Evolutionary conservation across 2,113 vertebrate species (phyloP), one percentile per base, ranked within the genome.

Genomic region (Formicarius rufipectus): DNA sequence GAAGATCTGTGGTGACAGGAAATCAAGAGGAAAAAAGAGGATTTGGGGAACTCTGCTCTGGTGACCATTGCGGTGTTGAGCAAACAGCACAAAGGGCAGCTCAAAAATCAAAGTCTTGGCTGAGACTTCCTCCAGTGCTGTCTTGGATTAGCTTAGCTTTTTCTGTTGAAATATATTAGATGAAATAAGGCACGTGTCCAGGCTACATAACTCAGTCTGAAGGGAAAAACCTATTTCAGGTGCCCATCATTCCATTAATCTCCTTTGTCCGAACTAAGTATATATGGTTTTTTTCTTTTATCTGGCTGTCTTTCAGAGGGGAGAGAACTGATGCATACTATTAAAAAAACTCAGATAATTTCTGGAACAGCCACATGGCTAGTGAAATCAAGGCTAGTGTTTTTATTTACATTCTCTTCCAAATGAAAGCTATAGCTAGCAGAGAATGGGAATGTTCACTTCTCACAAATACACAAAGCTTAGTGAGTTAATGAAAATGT

Each of bases 401-500:
- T 95, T 94, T 89, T 76, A 44, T 88, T 80, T 85, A 66, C 5
- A 0, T 71, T 81, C 16, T 52, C 53, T 94, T 91, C 68, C 27
- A 84, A 74, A 76, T 59, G 21, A 69, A 69, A 68, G 25, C 47
- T 95, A 52, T 75, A 76, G 33, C 47, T 72, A 40, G 50, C 27
- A 68, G 35, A 24, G 35, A 81, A 37, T 73, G 16, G 33, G 49
- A 49, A 85, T 58, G 67, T 87, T 84, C 66, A 33, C 49, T 91
- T 74, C 35, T 83, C 64, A 53, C 84, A n/a, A 49, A 25, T 25
- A 87, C 73, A 87, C 93, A 95, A 94, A 89, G 72, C 87, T 93
- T 92, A 50, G 74, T 10, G 55, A 83, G 88, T 93, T 97, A 97
- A 97, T 98, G 97, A 97, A 97, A 98, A 97, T 96, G 94, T 97